phyloP scores from a whole-genome alignment of 2,888 invertebrate genomes.

The Orthosia gothica region DNA sequence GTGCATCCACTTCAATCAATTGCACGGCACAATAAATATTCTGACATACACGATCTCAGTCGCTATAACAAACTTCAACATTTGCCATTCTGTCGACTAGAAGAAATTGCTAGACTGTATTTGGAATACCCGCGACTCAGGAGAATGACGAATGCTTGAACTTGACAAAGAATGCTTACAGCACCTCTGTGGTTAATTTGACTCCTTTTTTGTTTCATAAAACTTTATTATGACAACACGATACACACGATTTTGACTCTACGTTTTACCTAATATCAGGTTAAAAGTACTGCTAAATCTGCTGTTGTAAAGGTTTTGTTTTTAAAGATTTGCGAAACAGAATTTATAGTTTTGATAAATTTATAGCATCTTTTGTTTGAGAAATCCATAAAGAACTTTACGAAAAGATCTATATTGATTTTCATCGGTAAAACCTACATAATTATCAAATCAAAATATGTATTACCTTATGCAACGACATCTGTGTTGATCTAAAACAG shows the following conservation, averaged over 20 bases:
- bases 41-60: constrained; percentile 74
- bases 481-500: constrained; percentile 36
- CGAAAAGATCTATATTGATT: too few species aligned
- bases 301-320: too few species aligned
- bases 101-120: constrained; percentile 87
- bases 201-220: constrained; percentile 77
- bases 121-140: constrained; percentile 81
- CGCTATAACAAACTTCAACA: constrained; percentile 81
- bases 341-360: too few species aligned
- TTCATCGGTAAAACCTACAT: background rate
- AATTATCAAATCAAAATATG: background rate
- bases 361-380: too few species aligned
- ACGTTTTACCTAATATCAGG: too few species aligned
- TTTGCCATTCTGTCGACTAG: constrained; percentile 90
- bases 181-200: constrained; percentile 78
- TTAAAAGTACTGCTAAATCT: too few species aligned
- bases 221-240: too few species aligned
- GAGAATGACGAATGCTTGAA: constrained; percentile 88
- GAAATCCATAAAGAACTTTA: too few species aligned
- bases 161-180: constrained; percentile 73
- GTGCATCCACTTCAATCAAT: constrained; percentile 78
- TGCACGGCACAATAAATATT: constrained; percentile 78
- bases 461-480: constrained; percentile 39
- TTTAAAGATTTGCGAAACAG: too few species aligned
- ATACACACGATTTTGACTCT: too few species aligned